Evolutionary conservation across 2,888 invertebrate species (phyloP), one percentile per base, ranked within the genome.

Genomic region (Stratiomys singularior): DNA sequence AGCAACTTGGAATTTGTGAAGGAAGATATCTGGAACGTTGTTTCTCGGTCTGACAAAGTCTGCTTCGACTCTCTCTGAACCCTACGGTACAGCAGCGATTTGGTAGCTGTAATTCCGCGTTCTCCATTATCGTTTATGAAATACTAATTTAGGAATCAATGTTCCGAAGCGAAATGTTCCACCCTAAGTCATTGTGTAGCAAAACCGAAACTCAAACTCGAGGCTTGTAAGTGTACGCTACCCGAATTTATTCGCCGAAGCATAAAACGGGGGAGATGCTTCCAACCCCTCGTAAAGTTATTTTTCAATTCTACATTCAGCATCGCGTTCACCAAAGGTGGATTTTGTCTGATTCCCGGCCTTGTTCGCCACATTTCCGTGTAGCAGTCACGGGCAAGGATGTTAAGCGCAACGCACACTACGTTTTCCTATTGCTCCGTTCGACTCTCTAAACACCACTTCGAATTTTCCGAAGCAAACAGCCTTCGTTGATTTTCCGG

Each of bases 401-500:
- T 46, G 13, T 46, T 64, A n/a, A 23, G 21, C 25, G 37, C 37
- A 37, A 37, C n/a, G 44, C 13, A 23, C 46, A 60, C 25, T 46
- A 13, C 21, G 23, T 25, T 44, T 23, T 67, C 18, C 11, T 46
- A 3, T 44, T 15, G 44, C 18, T 56, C 58, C 58, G n/a, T 30
- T 30, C 56, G n/a, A 13, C 52, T 9, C 21, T 47, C 52, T 1
- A 46, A 13, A 27, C 37, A 47, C 18, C n/a, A 13, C 18, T 18
- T 30, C 28, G 44, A 58, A 58, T 27, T 58, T 58, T 21, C 58
- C n/a, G 13, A 13, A 13, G 21, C 47, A 18, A 37, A 60, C 37
- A 58, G 37, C 58, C 28, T 74, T 74, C 28, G 60, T 30, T 74
- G 74, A 74, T 74, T 74, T 74, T 74, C 60, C 30, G 23, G 11